Evolutionary conservation across 2,888 invertebrate species (phyloP).

Genomic region (Drosophila atripex): DNA sequence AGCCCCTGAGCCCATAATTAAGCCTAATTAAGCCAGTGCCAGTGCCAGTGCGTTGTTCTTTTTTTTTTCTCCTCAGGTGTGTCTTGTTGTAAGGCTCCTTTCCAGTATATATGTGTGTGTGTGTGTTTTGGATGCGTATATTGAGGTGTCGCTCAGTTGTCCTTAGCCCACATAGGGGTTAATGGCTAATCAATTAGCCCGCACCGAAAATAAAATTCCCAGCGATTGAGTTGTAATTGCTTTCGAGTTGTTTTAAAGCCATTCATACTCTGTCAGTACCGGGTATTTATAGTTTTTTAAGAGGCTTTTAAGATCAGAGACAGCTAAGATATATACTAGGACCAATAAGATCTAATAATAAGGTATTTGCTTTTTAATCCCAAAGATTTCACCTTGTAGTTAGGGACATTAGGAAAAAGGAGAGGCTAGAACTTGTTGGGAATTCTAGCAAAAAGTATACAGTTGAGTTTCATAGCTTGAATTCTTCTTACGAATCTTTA

Average conservation of each 20-base stretch:
- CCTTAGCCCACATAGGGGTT: conserved; percentile 66
- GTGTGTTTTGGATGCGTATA: conserved; percentile 11
- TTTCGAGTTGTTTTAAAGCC: too few relatives aligned
- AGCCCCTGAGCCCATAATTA: conserved; percentile 68
- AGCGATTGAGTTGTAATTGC: conserved; percentile 73
- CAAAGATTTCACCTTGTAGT: too few relatives aligned
- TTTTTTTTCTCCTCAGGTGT: background rate
- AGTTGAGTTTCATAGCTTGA: too few relatives aligned
- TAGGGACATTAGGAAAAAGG: too few relatives aligned
- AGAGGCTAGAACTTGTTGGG: too few relatives aligned
- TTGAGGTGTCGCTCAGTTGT: conserved; percentile 58
- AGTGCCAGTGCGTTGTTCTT: conserved; percentile 30
- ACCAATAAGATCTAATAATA: too few relatives aligned
- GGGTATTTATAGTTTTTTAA: background rate
- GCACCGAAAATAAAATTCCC: conserved; percentile 47
- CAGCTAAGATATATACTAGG: too few relatives aligned
- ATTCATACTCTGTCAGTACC: background rate
- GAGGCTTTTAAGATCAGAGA: background rate
- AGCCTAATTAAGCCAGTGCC: conserved; percentile 69
- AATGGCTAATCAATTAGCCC: conserved; percentile 75
- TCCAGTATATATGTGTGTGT: too few relatives aligned
- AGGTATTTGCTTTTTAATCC: too few relatives aligned
- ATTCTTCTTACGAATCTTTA: too few relatives aligned
- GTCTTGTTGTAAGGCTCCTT: background rate
- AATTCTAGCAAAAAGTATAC: too few relatives aligned